Evolutionary conservation across 2,113 vertebrate genomes (phyloP).

Genomic region (Megaceryle maxima): DNA sequence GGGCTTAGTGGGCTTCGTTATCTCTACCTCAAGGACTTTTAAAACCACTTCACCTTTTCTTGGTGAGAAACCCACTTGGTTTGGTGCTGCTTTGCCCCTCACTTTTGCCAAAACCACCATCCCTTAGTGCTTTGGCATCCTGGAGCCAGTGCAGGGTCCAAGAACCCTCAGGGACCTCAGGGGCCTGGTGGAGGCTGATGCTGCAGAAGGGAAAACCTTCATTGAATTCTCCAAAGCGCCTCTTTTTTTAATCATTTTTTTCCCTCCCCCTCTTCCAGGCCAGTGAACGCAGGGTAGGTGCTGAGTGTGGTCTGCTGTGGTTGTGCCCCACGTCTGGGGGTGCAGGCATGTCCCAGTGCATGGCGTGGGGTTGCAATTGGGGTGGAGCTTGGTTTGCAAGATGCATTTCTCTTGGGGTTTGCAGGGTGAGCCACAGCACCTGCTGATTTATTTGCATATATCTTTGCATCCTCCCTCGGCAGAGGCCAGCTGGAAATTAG

Average conservation of each 20-base stretch:
- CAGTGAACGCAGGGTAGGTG: conserved; percentile 68
- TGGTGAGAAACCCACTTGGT: not conserved
- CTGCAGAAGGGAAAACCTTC: not conserved
- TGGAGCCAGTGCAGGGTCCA: rapidly evolving
- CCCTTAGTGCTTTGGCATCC: not conserved
- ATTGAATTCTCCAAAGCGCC: not conserved
- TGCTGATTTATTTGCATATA: rapidly evolving
- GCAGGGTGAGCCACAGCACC: rapidly evolving
- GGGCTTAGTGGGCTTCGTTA: not conserved
- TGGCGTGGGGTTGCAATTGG: not conserved
- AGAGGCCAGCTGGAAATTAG: conserved; percentile 88
- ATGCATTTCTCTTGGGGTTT: not conserved
- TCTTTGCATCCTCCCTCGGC: not conserved
- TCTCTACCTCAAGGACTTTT: not conserved
- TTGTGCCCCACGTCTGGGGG: not conserved
- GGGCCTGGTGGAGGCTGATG: not conserved
- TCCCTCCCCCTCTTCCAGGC: conserved; percentile 49
- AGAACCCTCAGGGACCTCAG: not conserved
- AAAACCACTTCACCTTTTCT: not conserved
- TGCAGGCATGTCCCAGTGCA: not conserved
- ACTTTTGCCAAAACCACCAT: not conserved
- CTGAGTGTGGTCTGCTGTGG: not conserved
- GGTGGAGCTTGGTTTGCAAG: not conserved
- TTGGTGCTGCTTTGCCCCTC: not conserved
- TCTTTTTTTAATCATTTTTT: not conserved